Conservation (phyloP, 1,140 invertebrate genomes). For the Wasmannia auropunctata region DNA sequence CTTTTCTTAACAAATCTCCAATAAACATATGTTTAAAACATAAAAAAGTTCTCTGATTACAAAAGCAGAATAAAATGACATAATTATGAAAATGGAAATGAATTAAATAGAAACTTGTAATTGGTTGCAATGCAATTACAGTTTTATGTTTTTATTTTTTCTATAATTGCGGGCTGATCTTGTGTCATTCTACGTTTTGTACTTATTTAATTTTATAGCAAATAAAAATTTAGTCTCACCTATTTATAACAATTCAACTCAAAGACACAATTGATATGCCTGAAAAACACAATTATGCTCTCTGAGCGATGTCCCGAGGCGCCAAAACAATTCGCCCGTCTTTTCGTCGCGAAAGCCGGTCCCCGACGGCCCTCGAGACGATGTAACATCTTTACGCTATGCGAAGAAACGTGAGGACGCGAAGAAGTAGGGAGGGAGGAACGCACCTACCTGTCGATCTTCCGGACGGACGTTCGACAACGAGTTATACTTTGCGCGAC, state of each 20-base stretch:
- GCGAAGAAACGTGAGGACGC: slow-evolving; percentile 9
- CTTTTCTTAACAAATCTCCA: background rate
- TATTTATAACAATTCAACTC: background rate
- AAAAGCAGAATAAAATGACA: background rate
- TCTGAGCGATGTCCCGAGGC: background rate
- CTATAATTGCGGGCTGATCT: too few species aligned
- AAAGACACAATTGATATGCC: background rate
- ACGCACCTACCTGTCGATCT: slow-evolving; percentile 78
- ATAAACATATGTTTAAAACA: background rate
- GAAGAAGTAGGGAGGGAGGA: background rate
- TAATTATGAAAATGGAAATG: background rate
- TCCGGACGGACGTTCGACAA: slow-evolving; percentile 79
- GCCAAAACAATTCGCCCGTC: slow-evolving; percentile 17
- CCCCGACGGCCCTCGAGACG: slow-evolving; percentile 16
- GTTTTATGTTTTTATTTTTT: background rate
- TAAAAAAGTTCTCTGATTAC: background rate
- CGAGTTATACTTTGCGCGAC: slow-evolving; percentile 79
- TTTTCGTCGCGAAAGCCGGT: background rate
- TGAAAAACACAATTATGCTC: slow-evolving; percentile 42
- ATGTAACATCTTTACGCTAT: slow-evolving; percentile 39
- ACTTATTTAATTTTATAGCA: background rate
- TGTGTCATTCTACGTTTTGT: background rate
- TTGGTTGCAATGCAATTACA: background rate
- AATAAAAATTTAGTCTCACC: background rate
- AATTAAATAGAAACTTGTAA: background rate